These are phyloP conservation scores for Apantesis nais DNA, from an alignment of 2,888 invertebrate genomes.

Conservation along the genomic window DNA sequence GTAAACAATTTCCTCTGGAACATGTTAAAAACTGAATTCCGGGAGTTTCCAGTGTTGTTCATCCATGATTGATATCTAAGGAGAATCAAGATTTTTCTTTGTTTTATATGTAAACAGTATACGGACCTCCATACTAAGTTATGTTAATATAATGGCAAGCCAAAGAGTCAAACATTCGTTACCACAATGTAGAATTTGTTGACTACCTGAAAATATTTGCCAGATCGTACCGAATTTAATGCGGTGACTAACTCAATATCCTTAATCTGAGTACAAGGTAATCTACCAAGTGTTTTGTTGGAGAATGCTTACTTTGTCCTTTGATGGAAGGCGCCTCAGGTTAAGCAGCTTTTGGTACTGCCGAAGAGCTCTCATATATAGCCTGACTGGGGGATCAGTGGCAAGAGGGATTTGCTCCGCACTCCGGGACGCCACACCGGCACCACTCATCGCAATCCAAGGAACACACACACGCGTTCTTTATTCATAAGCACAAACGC, in stretches of 20 bases:
- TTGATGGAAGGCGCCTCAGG: slow-evolving; percentile 81
- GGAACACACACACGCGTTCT: slow-evolving; percentile 63
- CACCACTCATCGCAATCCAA: slow-evolving; percentile 71
- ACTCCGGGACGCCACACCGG: slow-evolving; percentile 74
- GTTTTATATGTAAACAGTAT: slow-evolving; percentile 11
- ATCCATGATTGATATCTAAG: slow-evolving; percentile 8
- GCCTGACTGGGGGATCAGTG: slow-evolving; percentile 75
- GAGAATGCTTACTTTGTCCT: slow-evolving; percentile 79
- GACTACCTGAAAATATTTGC: background rate
- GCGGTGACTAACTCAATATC: background rate
- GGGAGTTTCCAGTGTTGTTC: slow-evolving; percentile 19
- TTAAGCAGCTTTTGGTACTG: slow-evolving; percentile 88
- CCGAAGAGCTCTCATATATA: slow-evolving; percentile 86
- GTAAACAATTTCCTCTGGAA: slow-evolving; percentile 33
- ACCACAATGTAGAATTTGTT: background rate
- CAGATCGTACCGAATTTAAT: background rate
- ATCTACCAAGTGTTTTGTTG: background rate
- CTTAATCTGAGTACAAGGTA: background rate
- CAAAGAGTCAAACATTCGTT: background rate
- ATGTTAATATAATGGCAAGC: background rate
- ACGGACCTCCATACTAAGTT: slow-evolving; percentile 3
- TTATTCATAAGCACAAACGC: slow-evolving; percentile 67
- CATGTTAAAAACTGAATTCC: slow-evolving; percentile 30
- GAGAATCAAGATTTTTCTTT: slow-evolving; percentile 28
- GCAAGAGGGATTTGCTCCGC: slow-evolving; percentile 64